Evolutionary conservation across 30 jellyfish, hydroid and myxozoan species (phyloP).

Genomic region (Cassiopea xamachana): DNA sequence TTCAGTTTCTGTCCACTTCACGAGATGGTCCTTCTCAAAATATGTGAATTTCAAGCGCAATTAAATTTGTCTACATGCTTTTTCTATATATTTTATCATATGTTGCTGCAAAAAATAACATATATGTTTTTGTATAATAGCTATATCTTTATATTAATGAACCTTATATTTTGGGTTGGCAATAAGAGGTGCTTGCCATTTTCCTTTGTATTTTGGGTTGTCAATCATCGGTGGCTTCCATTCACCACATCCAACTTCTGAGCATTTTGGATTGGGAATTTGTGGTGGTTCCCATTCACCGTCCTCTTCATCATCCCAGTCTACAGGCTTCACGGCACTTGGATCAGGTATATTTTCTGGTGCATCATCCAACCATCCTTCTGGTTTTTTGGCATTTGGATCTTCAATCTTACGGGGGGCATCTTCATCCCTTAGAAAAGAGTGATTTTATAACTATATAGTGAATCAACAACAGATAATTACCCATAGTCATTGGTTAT

Average conservation of each 20-base stretch:
- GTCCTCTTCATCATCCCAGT: conserved; percentile 98
- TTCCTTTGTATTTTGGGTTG: conserved; percentile 97
- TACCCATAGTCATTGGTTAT: too few relatives aligned
- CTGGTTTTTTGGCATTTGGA: conserved; percentile 93
- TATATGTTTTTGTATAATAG: too few relatives aligned
- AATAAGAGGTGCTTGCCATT: conserved; percentile 94
- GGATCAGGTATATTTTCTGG: conserved; percentile 97
- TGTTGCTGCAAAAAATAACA: too few relatives aligned
- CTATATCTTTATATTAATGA: not conserved
- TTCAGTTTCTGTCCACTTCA: too few relatives aligned
- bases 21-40: too few relatives aligned
- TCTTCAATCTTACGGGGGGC: conserved; percentile 90
- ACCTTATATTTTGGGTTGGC: conserved; percentile 96
- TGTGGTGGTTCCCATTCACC: conserved; percentile 99
- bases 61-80: too few relatives aligned
- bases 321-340: conserved; percentile 94
- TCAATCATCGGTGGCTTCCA: conserved; percentile 93
- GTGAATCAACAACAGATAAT: too few relatives aligned
- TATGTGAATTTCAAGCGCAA: too few relatives aligned
- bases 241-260: conserved; percentile 98
- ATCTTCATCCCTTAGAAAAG: conserved; percentile 90
- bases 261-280: conserved; percentile 94
- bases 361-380: conserved; percentile 97
- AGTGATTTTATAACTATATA: too few relatives aligned
- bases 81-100: too few relatives aligned